Evolutionary conservation across 2,888 invertebrate species (phyloP).

Genomic region (Proisotoma minuta): DNA sequence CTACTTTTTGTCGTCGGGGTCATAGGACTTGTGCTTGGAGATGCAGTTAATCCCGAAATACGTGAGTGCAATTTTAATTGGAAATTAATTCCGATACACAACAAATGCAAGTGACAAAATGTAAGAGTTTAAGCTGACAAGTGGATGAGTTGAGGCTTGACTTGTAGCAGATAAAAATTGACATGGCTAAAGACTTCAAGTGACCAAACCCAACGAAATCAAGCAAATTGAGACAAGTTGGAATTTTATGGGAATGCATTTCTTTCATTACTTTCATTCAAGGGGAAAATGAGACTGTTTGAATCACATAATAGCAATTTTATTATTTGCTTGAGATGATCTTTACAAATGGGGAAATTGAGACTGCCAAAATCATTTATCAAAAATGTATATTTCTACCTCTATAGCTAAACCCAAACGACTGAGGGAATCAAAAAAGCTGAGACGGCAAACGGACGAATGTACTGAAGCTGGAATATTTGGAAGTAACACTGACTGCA

Average conservation of each 20-base stretch:
- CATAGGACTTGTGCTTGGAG: constrained; percentile 15
- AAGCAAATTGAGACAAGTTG: no score
- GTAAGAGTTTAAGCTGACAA: background rate
- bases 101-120: background rate
- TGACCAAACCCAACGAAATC: no score
- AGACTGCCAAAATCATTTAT: background rate
- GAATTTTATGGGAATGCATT: no score
- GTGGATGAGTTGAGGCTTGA: background rate
- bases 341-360: no score
- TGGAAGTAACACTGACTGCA: constrained; percentile 28
- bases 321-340: background rate
- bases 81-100: background rate
- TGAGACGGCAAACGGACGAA: constrained; percentile 7
- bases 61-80: constrained; percentile 8
- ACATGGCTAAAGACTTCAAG: no score
- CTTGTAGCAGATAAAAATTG: no score
- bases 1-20: constrained; percentile 11
- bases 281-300: background rate
- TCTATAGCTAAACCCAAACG: background rate
- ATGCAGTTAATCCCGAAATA: constrained; percentile 4
- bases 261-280: background rate
- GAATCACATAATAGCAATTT: background rate
- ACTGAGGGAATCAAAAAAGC: constrained; percentile 7
- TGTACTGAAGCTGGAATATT: constrained; percentile 17
- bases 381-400: background rate